Percentiles rank a stretch among this genome's conserved stretches.
phyloP scores from a whole-genome alignment of 2,888 invertebrate genomes.

The Artemia sp. region DNA sequence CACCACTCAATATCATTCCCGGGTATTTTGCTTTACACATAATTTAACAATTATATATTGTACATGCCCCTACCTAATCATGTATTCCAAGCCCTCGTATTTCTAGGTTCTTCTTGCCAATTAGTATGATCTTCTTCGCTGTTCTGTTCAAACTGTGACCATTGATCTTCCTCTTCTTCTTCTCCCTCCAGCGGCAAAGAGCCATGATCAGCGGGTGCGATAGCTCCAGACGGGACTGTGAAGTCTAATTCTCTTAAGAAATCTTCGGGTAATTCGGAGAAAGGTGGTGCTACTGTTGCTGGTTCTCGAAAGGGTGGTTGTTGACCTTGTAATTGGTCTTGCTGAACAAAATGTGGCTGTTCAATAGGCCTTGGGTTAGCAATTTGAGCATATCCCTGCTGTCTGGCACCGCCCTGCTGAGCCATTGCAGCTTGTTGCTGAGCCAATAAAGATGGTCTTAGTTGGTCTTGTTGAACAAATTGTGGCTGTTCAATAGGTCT shows the following conservation, averaged over 20 bases:
- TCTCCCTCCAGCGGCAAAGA: neutral
- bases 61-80: too few species aligned
- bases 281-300: conserved; percentile 2
- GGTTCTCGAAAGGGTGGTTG: neutral
- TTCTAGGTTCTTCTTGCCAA: too few species aligned
- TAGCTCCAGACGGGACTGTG: neutral
- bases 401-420: neutral
- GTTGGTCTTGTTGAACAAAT: neutral
- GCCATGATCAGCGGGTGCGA: neutral
- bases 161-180: neutral
- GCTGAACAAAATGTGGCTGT: neutral
- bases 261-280: conserved; percentile 11
- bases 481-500: neutral
- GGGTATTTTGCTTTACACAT: too few species aligned
- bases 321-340: neutral
- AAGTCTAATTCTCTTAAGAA: neutral
- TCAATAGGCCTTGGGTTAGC: neutral
- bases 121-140: too few species aligned
- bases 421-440: neutral
- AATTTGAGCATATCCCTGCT: neutral
- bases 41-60: too few species aligned
- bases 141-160: too few species aligned
- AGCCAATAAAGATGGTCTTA: neutral
- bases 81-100: too few species aligned
- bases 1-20: too few species aligned